Conservation (phyloP, 2,888 invertebrate species). For the Latrodectus hesperus region DNA sequence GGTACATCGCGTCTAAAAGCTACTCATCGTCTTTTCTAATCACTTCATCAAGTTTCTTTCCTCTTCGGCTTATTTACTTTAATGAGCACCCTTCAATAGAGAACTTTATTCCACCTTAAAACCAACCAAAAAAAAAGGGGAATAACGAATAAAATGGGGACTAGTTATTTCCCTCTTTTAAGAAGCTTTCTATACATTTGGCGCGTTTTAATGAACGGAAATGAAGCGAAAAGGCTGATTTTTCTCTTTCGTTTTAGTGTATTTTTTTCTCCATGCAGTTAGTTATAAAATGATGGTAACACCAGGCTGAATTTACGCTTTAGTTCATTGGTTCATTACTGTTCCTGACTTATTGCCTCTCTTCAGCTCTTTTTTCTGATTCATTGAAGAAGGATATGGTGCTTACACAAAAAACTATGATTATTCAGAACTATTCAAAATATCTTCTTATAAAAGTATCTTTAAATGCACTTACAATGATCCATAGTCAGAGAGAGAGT, state of each 20-base stretch:
- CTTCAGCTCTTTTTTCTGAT: too few species aligned
- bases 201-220: constrained; percentile 2
- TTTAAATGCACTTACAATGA: too few species aligned
- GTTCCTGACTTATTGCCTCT: too few species aligned
- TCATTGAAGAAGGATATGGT: too few species aligned
- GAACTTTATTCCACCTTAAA: constrained; percentile 8
- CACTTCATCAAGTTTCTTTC: constrained; percentile 29
- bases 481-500: too few species aligned
- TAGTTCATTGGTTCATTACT: neutral
- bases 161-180: neutral
- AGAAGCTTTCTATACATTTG: neutral
- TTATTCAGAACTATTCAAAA: too few species aligned
- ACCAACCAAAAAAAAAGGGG: constrained; percentile 9
- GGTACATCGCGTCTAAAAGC: neutral
- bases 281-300: constrained; percentile 2
- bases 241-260: neutral
- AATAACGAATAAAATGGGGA: constrained; percentile 19
- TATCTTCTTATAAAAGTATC: too few species aligned
- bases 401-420: too few species aligned
- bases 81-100: constrained; percentile 29
- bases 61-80: constrained; percentile 40
- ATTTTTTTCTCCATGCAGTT: neutral
- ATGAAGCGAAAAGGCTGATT: constrained; percentile 2
- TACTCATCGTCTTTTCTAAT: constrained; percentile 18
- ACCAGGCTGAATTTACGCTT: neutral